These are phyloP conservation scores for Hormiphora californensis DNA, from an alignment of 37 sponge, comb jelly and placozoan genomes.

Conservation along the genomic window DNA sequence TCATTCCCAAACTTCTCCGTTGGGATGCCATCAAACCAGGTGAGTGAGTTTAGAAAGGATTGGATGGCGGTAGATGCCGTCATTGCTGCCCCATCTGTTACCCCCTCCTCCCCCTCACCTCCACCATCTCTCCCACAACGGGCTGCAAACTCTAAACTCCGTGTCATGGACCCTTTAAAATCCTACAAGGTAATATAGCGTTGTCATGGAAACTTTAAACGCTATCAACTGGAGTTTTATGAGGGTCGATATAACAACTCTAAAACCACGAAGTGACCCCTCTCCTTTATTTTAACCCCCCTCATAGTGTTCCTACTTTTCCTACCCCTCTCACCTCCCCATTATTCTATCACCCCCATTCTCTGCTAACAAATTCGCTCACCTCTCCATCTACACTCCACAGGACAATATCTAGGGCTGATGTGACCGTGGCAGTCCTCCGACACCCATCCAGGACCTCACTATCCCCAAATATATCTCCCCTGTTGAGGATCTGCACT, in stretches of 20 bases:
- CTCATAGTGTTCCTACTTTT: too few relatives aligned
- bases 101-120: conserved; percentile 24
- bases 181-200: too few relatives aligned
- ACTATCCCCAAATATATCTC: conserved; percentile 47
- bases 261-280: too few relatives aligned
- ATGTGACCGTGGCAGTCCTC: conserved; percentile 2
- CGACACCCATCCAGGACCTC: conserved; percentile 9
- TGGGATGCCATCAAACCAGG: conserved; percentile 16
- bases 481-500: conserved; percentile 8
- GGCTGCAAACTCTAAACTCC: too few relatives aligned
- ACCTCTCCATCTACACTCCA: conserved; percentile 49
- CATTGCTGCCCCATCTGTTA: background rate
- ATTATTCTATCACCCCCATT: too few relatives aligned
- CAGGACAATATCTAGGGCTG: background rate
- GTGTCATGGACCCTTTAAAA: too few relatives aligned
- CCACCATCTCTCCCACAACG: too few relatives aligned
- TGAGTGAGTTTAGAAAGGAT: background rate
- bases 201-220: too few relatives aligned
- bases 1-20: conserved; percentile 10
- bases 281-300: too few relatives aligned
- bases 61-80: background rate
- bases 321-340: too few relatives aligned
- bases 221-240: too few relatives aligned
- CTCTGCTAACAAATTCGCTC: background rate
- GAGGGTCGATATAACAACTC: too few relatives aligned